Evolutionary conservation across 2,797 vertebrate species (phyloP), one percentile per base, ranked within the genome.

Genomic region (Sebastes cheni): DNA sequence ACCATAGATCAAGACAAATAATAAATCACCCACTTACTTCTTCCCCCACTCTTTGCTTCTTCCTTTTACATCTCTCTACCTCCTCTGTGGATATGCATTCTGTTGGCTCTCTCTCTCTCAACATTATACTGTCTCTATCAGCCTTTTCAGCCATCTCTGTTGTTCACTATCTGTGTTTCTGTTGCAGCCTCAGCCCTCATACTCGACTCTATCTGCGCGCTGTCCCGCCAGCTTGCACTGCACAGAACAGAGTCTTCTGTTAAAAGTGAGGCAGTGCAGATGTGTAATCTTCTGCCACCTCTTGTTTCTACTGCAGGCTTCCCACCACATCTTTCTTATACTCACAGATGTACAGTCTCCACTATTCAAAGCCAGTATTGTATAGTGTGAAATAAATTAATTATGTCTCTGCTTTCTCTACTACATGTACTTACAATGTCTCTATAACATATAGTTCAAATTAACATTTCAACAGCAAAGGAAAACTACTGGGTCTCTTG

Each of bases 1-100:
- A 67, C 67, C 86, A 88, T 91, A 91, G 84, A 93, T 91, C 91
- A 93, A 90, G 88, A 85, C 84, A 91, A 90, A 92, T 88, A 91
- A 93, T 88, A 82, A 92, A 91, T 93, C 83, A 88, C 82, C 78
- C 65, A 46, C 78, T 85, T 70, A 68, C 80, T 80, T 77, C 64
- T 79, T 4, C 36, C 27, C 20, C 39, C 39, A 27, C 32, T 25
- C 46, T 36, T 71, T 54, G 12, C 61, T 39, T 64, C 67, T 27
- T 50, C 29, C 68, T 32, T 30, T 55, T 54, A 42, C 20, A 30
- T 77, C 65, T 79, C 80, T 75, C 86, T 79, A 56, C 71, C 67
- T 77, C 34, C 76, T 77, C 67, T 84, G 69, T 88, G 84, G 84
- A 84, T 91, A 75, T 92, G 80, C 78, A 76, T 86, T 88, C 78